These are phyloP conservation scores for Metaphire vulgaris DNA, from an alignment of 1,140 invertebrate species.

Conservation along the genomic window DNA sequence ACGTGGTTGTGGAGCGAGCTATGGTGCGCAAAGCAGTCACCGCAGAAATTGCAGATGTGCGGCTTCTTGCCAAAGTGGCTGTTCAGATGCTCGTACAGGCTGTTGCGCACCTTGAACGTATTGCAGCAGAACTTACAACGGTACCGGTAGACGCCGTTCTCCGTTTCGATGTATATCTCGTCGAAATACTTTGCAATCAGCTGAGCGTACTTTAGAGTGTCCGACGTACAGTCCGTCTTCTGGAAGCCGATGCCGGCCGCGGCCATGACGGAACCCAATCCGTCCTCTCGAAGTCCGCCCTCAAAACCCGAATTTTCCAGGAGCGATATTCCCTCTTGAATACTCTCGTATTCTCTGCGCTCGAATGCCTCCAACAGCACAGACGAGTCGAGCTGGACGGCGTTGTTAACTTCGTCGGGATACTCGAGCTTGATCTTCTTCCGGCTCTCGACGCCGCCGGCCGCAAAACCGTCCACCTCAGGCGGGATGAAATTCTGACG, in stretches of 20 bases:
- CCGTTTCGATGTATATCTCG: conserved; percentile 23
- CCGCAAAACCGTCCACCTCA: neutral
- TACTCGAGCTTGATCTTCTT: neutral
- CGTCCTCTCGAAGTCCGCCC: neutral
- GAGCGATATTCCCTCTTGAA: neutral
- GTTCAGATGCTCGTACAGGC: conserved; percentile 29
- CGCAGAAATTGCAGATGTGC: conserved; percentile 19
- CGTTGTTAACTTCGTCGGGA: neutral
- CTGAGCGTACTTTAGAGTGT: neutral
- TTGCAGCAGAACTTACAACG: conserved; percentile 24
- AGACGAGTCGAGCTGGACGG: neutral
- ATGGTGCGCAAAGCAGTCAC: conserved; percentile 22
- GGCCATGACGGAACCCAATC: neutral
- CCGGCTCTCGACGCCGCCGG: neutral
- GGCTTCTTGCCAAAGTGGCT: conserved; percentile 25
- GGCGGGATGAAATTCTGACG: neutral
- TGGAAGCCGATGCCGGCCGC: neutral
- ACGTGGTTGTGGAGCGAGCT: conserved; percentile 29
- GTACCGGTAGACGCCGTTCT: conserved; percentile 23
- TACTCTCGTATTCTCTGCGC: neutral
- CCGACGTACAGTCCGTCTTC: neutral
- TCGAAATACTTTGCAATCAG: conserved; percentile 23
- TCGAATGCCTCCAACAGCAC: conserved; percentile 8
- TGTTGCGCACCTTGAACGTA: conserved; percentile 24
- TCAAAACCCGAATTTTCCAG: neutral